Evolutionary conservation across 2,888 invertebrate species (phyloP).

Genomic region (Melikaiella ostensackeni): DNA sequence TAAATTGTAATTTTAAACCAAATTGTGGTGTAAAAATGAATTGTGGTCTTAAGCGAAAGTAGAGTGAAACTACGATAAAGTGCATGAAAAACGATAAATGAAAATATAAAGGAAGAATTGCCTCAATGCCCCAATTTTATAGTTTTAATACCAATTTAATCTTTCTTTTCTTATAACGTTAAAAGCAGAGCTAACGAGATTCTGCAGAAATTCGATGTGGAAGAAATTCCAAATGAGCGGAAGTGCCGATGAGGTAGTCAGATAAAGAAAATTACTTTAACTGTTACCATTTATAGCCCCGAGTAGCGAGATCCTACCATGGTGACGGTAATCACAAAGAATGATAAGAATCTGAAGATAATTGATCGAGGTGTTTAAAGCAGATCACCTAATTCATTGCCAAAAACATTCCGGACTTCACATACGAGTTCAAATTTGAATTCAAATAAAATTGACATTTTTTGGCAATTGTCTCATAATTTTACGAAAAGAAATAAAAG

Average conservation of each 20-base stretch:
- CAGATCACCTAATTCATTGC: not conserved
- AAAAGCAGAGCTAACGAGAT: slow-evolving; percentile 19
- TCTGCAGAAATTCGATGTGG: slow-evolving; percentile 13
- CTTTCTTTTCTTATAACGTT: slow-evolving; percentile 8
- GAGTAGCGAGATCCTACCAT: not conserved
- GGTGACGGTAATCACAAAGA: slow-evolving; percentile 13
- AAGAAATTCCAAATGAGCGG: slow-evolving; percentile 43
- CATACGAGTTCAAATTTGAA: too few relatives aligned
- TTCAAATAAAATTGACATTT: too few relatives aligned
- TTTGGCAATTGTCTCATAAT: too few relatives aligned
- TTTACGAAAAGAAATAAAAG: too few relatives aligned
- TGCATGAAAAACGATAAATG: too few relatives aligned
- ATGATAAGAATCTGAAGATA: not conserved
- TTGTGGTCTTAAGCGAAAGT: too few relatives aligned
- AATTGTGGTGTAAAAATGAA: too few relatives aligned
- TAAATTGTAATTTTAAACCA: too few relatives aligned
- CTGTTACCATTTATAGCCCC: not conserved
- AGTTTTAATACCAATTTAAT: not conserved
- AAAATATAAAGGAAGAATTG: too few relatives aligned
- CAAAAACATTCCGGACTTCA: too few relatives aligned
- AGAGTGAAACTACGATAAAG: too few relatives aligned
- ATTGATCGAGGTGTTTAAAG: not conserved
- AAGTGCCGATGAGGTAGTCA: slow-evolving; percentile 46
- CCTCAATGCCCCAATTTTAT: not conserved
- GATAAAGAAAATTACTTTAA: slow-evolving; percentile 50